Evolutionary conservation across 1,140 invertebrate genomes (phyloP), one percentile per base, ranked within the genome.

Genomic region (Diplogasteroides magnus): DNA sequence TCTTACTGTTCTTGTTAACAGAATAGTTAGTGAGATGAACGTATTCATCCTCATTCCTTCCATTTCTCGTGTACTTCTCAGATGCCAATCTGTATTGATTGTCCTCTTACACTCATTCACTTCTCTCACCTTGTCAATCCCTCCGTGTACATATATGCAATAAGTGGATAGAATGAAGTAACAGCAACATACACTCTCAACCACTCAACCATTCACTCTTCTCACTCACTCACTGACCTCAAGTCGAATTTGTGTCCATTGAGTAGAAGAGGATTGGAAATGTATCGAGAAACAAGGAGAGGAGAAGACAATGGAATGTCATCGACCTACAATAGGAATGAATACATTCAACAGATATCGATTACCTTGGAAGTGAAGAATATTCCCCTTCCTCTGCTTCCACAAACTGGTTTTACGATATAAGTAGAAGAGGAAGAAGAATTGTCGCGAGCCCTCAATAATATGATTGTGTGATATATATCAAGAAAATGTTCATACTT

Each of bases 1-100:
- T 61, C 6, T 71, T 60, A 6, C 37, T 71, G 19, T 71, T 72
- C 68, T 95, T 95, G 85, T 98, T 98, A 70, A 98, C 91, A 77
- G 92, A 94, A 84, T 97, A 98, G 85, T 98, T 98, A 32, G 94
- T 98, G 74, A 98, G 86, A 88, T 32, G 89, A 84, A 78, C 91
- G 90, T 71, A 74, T 32, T 67, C 65, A 23, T 65, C 64, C 2
- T 55, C 64, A n/a, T 37, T 55, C 13, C n/a, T n/a, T 31, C 3
- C 31, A 19, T 48, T 6, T 11, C 37, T 6, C 14, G 64, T 37
- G 37, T 65, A 65, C 64, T 65, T 29, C 31, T 31, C n/a, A 26
- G 31, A 48, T 6, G 64, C 64, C n/a, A 65, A 55, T 55, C 64
- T 65, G 37, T n/a, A n/a, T n/a, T n/a, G n/a, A n/a, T n/a, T n/a